Conservation (phyloP, 2,113 vertebrate species). For the Callipepla squamata region DNA sequence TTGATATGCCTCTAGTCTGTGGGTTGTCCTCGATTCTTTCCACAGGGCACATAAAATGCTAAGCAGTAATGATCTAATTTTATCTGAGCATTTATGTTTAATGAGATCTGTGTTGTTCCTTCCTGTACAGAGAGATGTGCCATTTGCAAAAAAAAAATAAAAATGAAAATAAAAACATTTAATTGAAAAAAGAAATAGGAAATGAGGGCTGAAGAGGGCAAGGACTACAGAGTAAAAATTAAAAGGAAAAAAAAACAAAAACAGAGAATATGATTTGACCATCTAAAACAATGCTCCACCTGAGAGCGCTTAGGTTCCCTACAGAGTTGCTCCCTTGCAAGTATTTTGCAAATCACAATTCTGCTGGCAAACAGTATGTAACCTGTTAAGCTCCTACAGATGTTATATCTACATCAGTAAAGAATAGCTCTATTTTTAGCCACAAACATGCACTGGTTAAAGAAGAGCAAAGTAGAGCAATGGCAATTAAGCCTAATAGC, state of each 20-base stretch:
- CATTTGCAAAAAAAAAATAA: background rate
- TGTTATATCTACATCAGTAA: conserved; percentile 61
- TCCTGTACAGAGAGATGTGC: background rate
- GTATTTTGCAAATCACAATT: background rate
- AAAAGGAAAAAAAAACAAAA: background rate
- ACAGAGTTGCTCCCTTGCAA: background rate
- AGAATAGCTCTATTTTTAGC: conserved; percentile 74
- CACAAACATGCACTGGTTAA: conserved; percentile 48
- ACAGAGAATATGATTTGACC: background rate
- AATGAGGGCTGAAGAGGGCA: background rate
- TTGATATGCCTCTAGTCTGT: background rate
- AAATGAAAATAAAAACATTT: background rate
- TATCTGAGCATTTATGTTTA: conserved; percentile 8
- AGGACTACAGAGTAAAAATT: background rate
- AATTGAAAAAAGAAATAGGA: background rate
- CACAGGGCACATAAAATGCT: background rate
- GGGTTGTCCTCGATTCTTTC: background rate
- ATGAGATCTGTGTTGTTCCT: background rate
- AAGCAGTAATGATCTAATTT: background rate
- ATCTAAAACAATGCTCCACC: background rate
- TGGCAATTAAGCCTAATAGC: conserved; percentile 71
- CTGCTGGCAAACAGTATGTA: background rate
- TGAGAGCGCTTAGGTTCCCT: background rate
- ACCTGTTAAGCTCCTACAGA: conserved; percentile 32
- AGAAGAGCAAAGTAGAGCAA: conserved; percentile 63